Evolutionary conservation across 2,888 invertebrate species (phyloP), one percentile per base, ranked within the genome.

Genomic region (Enchytraeus crypticus): DNA sequence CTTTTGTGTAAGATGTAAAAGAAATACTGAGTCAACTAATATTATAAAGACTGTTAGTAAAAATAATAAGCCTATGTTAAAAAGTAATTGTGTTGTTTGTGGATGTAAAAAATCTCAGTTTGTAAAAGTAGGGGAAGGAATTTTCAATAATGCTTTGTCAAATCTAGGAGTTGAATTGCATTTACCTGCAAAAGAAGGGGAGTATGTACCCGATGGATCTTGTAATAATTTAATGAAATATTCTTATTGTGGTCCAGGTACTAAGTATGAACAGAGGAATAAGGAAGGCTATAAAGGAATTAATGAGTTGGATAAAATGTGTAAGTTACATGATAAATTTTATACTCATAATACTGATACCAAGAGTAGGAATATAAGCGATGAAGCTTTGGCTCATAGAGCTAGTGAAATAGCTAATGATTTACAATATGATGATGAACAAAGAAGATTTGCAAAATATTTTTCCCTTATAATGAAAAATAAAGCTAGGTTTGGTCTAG

Each of bases 401-500:
- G 49, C 49, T 18, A 47, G 21, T 47, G 49, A 47, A 23, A 47
- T 47, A 47, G 49, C 49, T 23, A 47, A 47, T 47, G 49, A 47
- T 47, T 23, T 23, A 47, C 8, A 23, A 47, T 47, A 21, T 47
- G 23, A 47, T 47, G 49, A 11, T 18, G 49, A 11, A 47, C 49
- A 47, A 47, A 47, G 49, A 47, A 47, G 49, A 47, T 11, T 18
- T 23, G 49, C 49, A 18, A 47, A 23, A 8, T 47, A 18, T 47
- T 11, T 47, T 11, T 11, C 49, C 23, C 8, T 23, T 8, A 23
- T 18, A 47, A 47, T 47, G 49, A 47, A 47, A 23, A 47, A 47
- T 47, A 47, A 47, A 47, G 49, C 49, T 21, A 47, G 49, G 21
- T 47, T 47, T 23, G 49, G 49, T 47, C 49, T 47, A 21, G 49